phyloP scores from a whole-genome alignment of 2,113 vertebrate genomes.

The Elephantulus edwardii region DNA sequence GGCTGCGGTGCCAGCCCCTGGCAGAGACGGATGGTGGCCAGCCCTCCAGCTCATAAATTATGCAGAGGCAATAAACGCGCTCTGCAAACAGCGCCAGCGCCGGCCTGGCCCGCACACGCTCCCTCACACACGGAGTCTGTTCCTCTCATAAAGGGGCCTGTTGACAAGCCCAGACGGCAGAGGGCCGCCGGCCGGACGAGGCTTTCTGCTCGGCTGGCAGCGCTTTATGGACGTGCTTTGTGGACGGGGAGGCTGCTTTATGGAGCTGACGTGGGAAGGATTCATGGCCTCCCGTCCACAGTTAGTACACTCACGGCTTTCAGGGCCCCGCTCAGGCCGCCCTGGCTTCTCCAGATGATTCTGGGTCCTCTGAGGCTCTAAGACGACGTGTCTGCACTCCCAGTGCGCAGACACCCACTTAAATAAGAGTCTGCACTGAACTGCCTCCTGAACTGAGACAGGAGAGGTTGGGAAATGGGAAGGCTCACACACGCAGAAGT shows the following conservation, averaged over 20 bases:
- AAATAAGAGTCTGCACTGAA: slow-evolving; percentile 18
- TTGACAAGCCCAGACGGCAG: slow-evolving; percentile 66
- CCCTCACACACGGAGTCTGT: slow-evolving; percentile 77
- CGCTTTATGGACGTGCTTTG: slow-evolving; percentile 5
- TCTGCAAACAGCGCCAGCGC: slow-evolving; percentile 89
- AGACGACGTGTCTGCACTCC: slow-evolving; percentile 58
- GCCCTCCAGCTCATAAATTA: slow-evolving; percentile 95
- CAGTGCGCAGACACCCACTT: slow-evolving; percentile 55
- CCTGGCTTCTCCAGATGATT: slow-evolving; percentile 57
- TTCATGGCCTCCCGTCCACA: background rate
- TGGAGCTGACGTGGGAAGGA: slow-evolving; percentile 46
- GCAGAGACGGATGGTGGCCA: slow-evolving; percentile 92
- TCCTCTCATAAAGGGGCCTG: slow-evolving; percentile 80
- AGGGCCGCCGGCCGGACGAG: slow-evolving; percentile 2
- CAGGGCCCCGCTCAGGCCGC: background rate
- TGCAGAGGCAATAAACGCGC: slow-evolving; percentile 96
- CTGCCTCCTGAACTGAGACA: slow-evolving; percentile 51
- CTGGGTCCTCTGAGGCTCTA: slow-evolving; percentile 68
- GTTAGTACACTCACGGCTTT: slow-evolving; percentile 13
- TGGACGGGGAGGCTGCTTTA: slow-evolving; percentile 58
- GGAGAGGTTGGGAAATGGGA: slow-evolving; percentile 39
- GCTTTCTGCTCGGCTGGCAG: slow-evolving; percentile 53
- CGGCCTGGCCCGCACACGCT: slow-evolving; percentile 82
- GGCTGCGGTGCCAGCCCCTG: slow-evolving; percentile 90
- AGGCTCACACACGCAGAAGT: slow-evolving; percentile 14